Evolutionary conservation across 2,888 invertebrate species (phyloP).

Genomic region (Tetragonisca angustula): DNA sequence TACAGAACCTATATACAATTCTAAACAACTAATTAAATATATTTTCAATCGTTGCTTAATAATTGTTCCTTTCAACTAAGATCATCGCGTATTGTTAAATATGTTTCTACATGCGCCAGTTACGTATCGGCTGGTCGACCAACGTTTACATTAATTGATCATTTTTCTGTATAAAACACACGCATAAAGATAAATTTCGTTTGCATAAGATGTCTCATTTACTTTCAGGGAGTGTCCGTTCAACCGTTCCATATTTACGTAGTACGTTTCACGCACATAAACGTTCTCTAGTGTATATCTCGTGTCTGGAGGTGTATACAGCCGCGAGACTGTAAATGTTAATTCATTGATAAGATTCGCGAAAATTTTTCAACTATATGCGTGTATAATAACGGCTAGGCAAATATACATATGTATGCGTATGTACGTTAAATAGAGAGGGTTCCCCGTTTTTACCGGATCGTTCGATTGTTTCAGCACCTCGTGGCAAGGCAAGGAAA

Average conservation of each 20-base stretch:
- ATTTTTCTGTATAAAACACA: background rate
- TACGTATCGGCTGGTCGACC: background rate
- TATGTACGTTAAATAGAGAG: background rate
- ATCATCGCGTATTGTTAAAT: no score
- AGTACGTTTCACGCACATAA: background rate
- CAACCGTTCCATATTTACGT: background rate
- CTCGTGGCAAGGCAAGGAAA: slow-evolving; percentile 8
- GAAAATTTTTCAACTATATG: background rate
- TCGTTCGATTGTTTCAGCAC: slow-evolving; percentile 44
- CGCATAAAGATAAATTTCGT: slow-evolving; percentile 18
- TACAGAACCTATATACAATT: background rate
- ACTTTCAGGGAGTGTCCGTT: slow-evolving; percentile 37
- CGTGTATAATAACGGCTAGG: background rate
- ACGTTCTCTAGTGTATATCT: background rate
- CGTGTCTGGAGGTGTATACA: background rate
- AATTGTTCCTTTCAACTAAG: no score
- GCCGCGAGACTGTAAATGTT: background rate
- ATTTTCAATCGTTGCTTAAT: background rate
- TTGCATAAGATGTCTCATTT: slow-evolving; percentile 22
- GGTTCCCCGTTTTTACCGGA: background rate
- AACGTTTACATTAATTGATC: background rate
- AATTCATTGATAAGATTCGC: background rate
- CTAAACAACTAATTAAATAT: background rate
- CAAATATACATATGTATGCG: background rate
- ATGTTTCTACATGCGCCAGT: background rate